Base-by-base conservation (phyloP, 2,888 invertebrate genomes). In the Sisyra terminalis region DNA sequence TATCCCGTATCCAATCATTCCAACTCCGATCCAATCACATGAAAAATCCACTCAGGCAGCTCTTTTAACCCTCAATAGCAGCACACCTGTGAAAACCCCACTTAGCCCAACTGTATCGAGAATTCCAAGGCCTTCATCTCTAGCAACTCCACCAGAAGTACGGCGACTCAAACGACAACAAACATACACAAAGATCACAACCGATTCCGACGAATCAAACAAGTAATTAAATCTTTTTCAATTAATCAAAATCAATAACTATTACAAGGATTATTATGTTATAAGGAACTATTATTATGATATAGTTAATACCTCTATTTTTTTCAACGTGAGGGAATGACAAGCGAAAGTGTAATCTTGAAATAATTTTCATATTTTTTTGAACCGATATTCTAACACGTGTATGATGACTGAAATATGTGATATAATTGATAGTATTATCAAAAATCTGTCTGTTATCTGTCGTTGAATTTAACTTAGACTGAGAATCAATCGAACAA, bases 141-240 rank as follows among this genome's bases (percentile, higher is more conserved):
- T 58, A 41, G 55, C 56, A 2, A 57, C 57, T 24, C 58, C 59
- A 16, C 54, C 57, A 14, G 62, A 60, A 52, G 53, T 48, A 43
- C 53, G 59, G 42, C 62, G 60, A 48, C 60, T 62, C 45, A 56
- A 55, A 46, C 49, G 64, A 45, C 64, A 63, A 48, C 60, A 61
- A 49, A 64, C 64, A 14, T 64, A 63, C 46, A 64, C 62, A 42
- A 64, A 63, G 51, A 56, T 63, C 46, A 45, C 51, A 10, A 45
- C 50, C 35, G n/a, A n/a, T n/a, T n/a, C n/a, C n/a, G 40, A 44
- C 41, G 43, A 42, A 39, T 42, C 38, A 39, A 42, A 46, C 29
- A 34, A 34, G 34, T 34, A 34, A 34, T 11, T 37, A 10, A 17
- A 16, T 38, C 10, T 10, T 38, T 16, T 10, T 38, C n/a, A 9